Conservation (phyloP, 2,113 vertebrate species). For the Spheniscus mendiculus region DNA sequence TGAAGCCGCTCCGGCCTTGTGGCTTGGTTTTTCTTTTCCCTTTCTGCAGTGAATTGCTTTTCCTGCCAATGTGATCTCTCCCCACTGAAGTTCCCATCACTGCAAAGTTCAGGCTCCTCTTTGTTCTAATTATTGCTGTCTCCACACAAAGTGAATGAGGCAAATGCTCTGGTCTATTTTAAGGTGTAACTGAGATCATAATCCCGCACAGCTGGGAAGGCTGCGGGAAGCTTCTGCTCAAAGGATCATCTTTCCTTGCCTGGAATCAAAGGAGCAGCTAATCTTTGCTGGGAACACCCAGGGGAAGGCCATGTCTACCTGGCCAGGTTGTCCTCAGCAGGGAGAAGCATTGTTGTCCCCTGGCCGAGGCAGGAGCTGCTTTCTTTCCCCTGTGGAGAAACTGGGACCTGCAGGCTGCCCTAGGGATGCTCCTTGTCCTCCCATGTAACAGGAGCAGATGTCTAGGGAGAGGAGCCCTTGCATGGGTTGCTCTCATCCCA, state of each 20-base stretch:
- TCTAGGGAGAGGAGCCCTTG: background rate
- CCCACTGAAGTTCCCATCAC: background rate
- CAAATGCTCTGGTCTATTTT: conserved; percentile 39
- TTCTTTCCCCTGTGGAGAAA: background rate
- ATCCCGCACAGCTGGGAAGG: conserved; percentile 25
- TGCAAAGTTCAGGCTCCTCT: conserved; percentile 24
- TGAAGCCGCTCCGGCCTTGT: background rate
- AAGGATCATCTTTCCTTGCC: background rate
- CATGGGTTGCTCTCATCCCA: background rate
- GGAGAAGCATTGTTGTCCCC: background rate
- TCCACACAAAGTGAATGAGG: background rate
- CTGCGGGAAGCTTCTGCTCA: conserved; percentile 28
- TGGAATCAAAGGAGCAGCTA: background rate
- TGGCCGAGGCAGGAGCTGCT: background rate
- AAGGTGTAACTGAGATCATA: conserved; percentile 32
- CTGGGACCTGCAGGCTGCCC: background rate
- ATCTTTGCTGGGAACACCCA: background rate
- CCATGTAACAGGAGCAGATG: background rate
- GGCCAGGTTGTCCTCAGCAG: background rate
- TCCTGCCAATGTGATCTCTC: conserved; percentile 16
- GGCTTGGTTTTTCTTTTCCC: background rate
- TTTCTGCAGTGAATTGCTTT: conserved; percentile 42
- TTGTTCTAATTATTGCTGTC: conserved; percentile 52
- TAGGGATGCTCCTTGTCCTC: background rate
- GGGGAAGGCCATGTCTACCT: background rate